Evolutionary conservation across 2,888 invertebrate genomes (phyloP).

Genomic region (Acrobasis suavella): DNA sequence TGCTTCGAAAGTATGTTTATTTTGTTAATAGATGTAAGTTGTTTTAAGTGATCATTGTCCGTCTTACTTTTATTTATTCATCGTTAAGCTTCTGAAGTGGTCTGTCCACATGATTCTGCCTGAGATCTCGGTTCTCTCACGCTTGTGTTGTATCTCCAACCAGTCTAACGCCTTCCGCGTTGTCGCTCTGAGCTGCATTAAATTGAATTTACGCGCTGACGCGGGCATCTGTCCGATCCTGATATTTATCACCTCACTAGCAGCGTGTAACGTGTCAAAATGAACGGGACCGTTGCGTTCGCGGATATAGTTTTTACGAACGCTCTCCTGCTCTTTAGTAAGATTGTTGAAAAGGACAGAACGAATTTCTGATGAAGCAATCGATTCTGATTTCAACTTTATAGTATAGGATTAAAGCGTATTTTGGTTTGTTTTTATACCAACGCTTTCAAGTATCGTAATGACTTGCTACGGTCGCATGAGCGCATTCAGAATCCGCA

Average conservation of each 20-base stretch:
- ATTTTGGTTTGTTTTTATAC: constrained; percentile 58
- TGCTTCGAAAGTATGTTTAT: constrained; percentile 51
- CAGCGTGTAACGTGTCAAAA: constrained; percentile 71
- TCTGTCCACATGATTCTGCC: constrained; percentile 63
- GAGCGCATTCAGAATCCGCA: constrained; percentile 69
- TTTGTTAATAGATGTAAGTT: constrained; percentile 59
- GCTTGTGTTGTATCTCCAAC: constrained; percentile 45
- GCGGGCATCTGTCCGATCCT: constrained; percentile 58
- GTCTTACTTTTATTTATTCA: constrained; percentile 43
- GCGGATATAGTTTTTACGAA: constrained; percentile 66
- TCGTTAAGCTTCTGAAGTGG: constrained; percentile 54
- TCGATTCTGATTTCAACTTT: constrained; percentile 55
- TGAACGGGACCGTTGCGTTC: constrained; percentile 65
- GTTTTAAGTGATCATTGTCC: constrained; percentile 58
- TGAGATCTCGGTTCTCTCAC: constrained; percentile 62
- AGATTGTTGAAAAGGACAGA: constrained; percentile 52
- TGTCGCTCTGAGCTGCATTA: constrained; percentile 53
- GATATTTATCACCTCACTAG: constrained; percentile 71
- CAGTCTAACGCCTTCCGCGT: constrained; percentile 56
- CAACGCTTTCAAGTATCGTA: constrained; percentile 72
- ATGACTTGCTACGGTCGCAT: constrained; percentile 80
- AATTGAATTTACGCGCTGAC: constrained; percentile 51
- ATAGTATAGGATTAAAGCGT: constrained; percentile 58
- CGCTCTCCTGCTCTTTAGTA: constrained; percentile 52
- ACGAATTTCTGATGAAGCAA: constrained; percentile 38